Evolutionary conservation across 2,797 vertebrate genomes (phyloP).

Genomic region (Leuciscus waleckii): DNA sequence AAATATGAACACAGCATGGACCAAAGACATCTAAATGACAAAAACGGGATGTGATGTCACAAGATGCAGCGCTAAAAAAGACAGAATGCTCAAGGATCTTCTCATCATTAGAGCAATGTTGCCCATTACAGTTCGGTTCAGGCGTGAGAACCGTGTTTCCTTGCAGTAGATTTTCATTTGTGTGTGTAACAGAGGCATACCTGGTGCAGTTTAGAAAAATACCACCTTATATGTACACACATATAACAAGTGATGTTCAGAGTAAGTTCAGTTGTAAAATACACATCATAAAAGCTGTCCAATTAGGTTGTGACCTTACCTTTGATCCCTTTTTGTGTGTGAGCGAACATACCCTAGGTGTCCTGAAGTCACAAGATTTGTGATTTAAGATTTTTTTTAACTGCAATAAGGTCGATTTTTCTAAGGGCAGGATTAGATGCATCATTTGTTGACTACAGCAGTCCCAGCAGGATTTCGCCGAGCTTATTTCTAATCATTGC

Average conservation of each 20-base stretch:
- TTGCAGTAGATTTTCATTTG: not conserved
- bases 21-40: not conserved
- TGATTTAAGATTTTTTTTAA: too few relatives aligned
- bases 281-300: too few relatives aligned
- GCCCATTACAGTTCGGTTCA: not conserved
- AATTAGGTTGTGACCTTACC: too few relatives aligned
- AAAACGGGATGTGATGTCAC: not conserved
- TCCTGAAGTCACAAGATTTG: too few relatives aligned
- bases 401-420: slow-evolving; percentile 6
- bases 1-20: not conserved
- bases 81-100: not conserved
- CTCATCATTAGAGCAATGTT: not conserved
- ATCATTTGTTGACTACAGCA: not conserved
- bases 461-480: not conserved
- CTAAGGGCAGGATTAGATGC: not conserved
- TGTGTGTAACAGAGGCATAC: too few relatives aligned
- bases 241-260: too few relatives aligned
- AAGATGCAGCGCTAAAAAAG: not conserved
- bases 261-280: too few relatives aligned
- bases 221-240: too few relatives aligned
- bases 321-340: too few relatives aligned
- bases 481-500: slow-evolving; percentile 11
- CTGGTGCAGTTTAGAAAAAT: too few relatives aligned
- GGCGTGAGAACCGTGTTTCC: not conserved
- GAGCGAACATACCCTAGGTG: too few relatives aligned